phyloP scores from a whole-genome alignment of 2,888 invertebrate genomes.

The Metallyticus violacea region DNA sequence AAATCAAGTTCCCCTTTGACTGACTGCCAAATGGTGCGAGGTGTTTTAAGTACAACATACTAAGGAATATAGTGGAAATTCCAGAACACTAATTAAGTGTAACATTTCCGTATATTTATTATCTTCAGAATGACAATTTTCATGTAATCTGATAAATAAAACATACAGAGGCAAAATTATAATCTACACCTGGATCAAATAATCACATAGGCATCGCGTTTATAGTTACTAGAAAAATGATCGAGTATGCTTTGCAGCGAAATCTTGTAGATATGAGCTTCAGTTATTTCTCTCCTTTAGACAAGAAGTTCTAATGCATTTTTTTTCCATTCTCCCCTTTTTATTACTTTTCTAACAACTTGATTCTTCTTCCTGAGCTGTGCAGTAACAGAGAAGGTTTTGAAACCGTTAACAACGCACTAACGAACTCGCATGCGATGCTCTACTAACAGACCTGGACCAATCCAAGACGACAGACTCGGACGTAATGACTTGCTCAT shows the following conservation, averaged over 20 bases:
- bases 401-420: neutral
- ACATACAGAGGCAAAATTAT: too few species aligned
- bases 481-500: neutral
- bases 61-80: too few species aligned
- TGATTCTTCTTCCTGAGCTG: neutral
- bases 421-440: neutral
- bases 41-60: too few species aligned
- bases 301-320: neutral
- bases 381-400: neutral
- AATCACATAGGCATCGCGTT: too few species aligned
- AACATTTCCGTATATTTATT: too few species aligned
- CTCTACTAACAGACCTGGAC: neutral
- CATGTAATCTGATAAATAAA: too few species aligned
- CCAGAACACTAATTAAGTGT: too few species aligned
- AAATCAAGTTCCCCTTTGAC: too few species aligned
- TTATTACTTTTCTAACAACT: neutral
- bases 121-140: too few species aligned
- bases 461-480: neutral
- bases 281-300: neutral
- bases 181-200: too few species aligned
- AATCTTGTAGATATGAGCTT: neutral
- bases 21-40: too few species aligned
- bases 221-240: too few species aligned
- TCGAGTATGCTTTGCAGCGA: neutral
- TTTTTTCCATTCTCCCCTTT: neutral